Base-by-base conservation (phyloP, 2,888 invertebrate species). In the Pemphredon lugubris region DNA sequence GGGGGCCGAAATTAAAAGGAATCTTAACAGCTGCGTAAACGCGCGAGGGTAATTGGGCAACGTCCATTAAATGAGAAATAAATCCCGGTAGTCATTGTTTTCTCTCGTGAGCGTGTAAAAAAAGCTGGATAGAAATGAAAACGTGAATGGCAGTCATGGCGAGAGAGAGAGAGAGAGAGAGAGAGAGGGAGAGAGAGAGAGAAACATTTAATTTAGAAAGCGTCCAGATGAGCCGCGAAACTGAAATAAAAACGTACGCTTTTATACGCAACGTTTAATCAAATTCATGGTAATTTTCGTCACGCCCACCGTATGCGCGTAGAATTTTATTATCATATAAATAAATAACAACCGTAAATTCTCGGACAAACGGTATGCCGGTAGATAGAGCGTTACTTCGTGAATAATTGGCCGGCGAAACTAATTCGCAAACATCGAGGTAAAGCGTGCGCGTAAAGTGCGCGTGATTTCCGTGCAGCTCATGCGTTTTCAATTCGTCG, bases 401-500 rank as follows among this genome's bases (percentile, higher is more conserved):
- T 14, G 58, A 69, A 53, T 58, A 72, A 58, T 58, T 60, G 30
- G 18, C 13, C 44, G 37, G 9, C n/a, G 2, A 6, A 13, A 37
- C 26, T 50, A 63, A 64, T 40, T n/a, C 50, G 45, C 21, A 54
- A 69, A 55, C 40, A 57, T 64, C 23, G 44, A 39, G 7, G 13
- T 1, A 11, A 3, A 20, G 7, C 9, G 4, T 9, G 7, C 20
- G 6, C 1, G 20, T 2, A 26, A n/a, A 2, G 1, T 26, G 9
- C n/a, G 4, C 21, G 51, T 39, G 50, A 67, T 70, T 64, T 67
- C 63, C 64, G 53, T 34, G 30, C 14, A n/a, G 13, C 44, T 58
- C 39, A 39, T 26, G 11, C 53, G 37, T 73, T 75, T 77, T 64
- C 77, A 77, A 55, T 68, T 59, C 60, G n/a, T 13, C 21, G 48